Percentiles rank a stretch among this genome's conserved stretches.
These are phyloP conservation scores for Spodoptera litura DNA, from an alignment of 1,140 invertebrate species.

Conservation along the genomic window DNA sequence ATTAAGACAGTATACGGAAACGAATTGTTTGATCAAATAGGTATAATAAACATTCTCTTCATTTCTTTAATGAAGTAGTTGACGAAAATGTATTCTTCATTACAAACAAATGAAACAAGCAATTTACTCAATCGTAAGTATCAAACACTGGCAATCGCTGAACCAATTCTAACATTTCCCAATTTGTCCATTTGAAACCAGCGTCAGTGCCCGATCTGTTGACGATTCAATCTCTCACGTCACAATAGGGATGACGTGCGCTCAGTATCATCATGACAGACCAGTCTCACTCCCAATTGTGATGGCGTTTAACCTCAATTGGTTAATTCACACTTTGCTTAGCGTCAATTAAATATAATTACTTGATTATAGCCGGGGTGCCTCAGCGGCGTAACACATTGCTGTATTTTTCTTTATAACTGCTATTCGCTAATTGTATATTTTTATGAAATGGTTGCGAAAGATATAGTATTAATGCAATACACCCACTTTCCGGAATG, in stretches of 20 bases:
- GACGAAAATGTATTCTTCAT: too few species aligned
- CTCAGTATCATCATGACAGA: conserved; percentile 1
- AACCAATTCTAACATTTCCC: too few species aligned
- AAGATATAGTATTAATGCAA: not conserved
- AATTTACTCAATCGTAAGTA: too few species aligned
- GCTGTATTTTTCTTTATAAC: not conserved
- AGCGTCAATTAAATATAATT: conserved; percentile 48
- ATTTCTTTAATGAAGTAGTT: too few species aligned
- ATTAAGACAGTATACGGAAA: too few species aligned
- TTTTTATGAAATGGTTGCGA: not conserved
- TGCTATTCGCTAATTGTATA: not conserved
- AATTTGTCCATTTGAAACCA: too few species aligned
- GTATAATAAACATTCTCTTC: too few species aligned
- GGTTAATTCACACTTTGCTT: conserved; percentile 49
- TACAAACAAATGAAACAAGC: too few species aligned
- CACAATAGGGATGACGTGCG: not conserved
- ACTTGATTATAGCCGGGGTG: conserved; percentile 36
- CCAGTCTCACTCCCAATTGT: conserved; percentile 31
- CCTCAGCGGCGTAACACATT: not conserved
- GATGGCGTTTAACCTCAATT: conserved; percentile 42
- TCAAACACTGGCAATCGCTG: too few species aligned
- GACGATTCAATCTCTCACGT: not conserved
- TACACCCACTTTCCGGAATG: too few species aligned
- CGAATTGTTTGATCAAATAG: too few species aligned
- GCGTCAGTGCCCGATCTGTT: not conserved